These are phyloP conservation scores for Ageneiosus marmoratus DNA, from an alignment of 2,113 vertebrate genomes.

Conservation along the genomic window DNA sequence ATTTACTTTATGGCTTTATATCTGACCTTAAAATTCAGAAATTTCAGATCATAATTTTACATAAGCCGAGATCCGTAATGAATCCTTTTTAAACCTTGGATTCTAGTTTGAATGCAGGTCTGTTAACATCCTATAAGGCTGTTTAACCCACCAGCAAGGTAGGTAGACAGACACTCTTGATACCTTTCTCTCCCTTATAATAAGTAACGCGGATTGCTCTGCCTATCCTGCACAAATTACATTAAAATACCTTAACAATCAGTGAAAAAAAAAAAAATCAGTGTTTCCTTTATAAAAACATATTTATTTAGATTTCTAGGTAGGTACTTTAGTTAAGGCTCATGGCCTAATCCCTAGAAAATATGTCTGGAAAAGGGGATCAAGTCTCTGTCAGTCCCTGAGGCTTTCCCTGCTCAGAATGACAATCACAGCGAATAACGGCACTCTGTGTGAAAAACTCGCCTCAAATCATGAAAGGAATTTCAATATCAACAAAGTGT, in stretches of 20 bases:
- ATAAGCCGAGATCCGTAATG: neutral
- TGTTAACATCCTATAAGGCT: neutral
- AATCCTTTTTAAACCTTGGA: neutral
- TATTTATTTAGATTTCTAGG: slow-evolving; percentile 81
- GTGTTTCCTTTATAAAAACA: slow-evolving; percentile 66
- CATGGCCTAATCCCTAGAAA: slow-evolving; percentile 73
- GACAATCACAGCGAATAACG: slow-evolving; percentile 43
- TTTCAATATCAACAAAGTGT: slow-evolving; percentile 55
- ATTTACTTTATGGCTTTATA: neutral
- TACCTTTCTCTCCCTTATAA: neutral
- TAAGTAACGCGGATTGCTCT: neutral
- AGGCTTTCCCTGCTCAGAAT: slow-evolving; percentile 67
- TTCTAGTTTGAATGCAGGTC: neutral
- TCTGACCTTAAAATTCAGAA: neutral
- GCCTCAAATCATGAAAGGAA: slow-evolving; percentile 34
- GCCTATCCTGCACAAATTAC: neutral
- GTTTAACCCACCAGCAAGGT: neutral
- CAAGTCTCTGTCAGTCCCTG: slow-evolving; percentile 73
- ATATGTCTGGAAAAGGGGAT: slow-evolving; percentile 79
- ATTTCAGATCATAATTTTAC: neutral
- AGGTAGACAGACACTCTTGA: no score
- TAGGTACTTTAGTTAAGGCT: slow-evolving; percentile 70
- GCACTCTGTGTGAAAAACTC: slow-evolving; percentile 68
- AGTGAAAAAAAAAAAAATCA: slow-evolving; percentile 64
- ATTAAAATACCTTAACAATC: neutral